Base-by-base conservation (phyloP, 2,113 vertebrate genomes). In the Myotis davidii region DNA sequence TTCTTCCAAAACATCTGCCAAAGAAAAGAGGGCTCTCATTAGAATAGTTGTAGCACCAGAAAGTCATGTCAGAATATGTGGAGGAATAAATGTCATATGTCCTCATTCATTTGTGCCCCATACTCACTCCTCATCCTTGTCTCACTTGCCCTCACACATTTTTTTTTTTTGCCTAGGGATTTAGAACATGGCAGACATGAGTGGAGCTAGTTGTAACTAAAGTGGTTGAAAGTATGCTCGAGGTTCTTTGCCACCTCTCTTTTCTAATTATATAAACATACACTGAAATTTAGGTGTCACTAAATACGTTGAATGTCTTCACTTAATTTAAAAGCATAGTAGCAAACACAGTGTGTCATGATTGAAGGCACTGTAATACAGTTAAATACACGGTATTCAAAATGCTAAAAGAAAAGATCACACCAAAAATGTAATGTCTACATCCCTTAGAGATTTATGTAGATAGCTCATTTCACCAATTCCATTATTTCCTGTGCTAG, bases 381-480 rank as follows among this genome's bases (percentile, higher is more conserved):
- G 64, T 86, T 74, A 94, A 73, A 72, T 67, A 54, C 3, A 76
- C 25, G 4, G 25, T 42, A 72, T 78, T 94, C 73, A 52, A 94
- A 87, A 87, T 59, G 18, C 14, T 82, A 76, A 70, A 37, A 59
- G 23, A 93, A 64, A 64, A 74, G 48, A 85, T 34, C 72, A 56
- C 2, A 74, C 5, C 39, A 50, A 92, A 85, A 91, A 94, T 27
- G n/a, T 7, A 54, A 70, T 61, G 73, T 67, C 21, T 56, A 9
- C 20, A 77, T 50, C 9, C 13, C 21, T 94, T 85, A 27, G 6
- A 83, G 11, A 88, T 86, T 82, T 85, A 50, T 69, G 9, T n/a
- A 85, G 87, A 34, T 84, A 81, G 39, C 45, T 85, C 14, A 52
- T 93, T 90, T 97, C 10, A 37, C 12, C 83, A 88, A 56, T 86